These are phyloP conservation scores for Dendropsophus ebraccatus DNA, from an alignment of 2,113 vertebrate species.

Conservation along the genomic window DNA sequence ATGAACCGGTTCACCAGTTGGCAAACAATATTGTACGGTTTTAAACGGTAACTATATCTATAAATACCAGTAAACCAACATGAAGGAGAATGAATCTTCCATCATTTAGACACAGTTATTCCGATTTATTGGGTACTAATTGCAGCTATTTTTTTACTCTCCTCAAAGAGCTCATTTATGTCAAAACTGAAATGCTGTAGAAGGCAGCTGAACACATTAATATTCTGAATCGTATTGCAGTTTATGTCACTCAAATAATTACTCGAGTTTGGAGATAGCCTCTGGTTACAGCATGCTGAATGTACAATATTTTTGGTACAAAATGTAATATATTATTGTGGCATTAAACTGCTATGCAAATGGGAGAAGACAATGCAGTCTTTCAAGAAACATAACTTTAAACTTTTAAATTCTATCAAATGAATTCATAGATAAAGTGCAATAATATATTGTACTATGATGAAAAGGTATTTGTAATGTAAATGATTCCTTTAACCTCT, in stretches of 20 bases:
- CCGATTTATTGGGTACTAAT: not conserved
- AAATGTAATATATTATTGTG: not conserved
- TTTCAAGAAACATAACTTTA: not conserved
- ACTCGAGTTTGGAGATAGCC: constrained; percentile 6
- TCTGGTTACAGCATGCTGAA: not conserved
- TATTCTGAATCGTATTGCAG: constrained; percentile 14
- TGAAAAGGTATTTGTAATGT: not conserved
- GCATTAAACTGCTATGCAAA: not conserved
- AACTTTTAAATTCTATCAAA: not conserved
- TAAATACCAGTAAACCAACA: not conserved
- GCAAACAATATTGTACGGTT: not conserved
- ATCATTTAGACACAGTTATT: not conserved
- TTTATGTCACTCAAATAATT: constrained; percentile 16
- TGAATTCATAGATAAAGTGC: not conserved
- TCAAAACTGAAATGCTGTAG: not conserved
- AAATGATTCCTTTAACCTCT: not conserved
- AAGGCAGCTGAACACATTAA: not conserved
- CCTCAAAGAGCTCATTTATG: constrained; percentile 2
- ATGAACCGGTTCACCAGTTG: not conserved
- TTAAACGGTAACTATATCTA: not conserved
- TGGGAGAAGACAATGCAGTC: not conserved
- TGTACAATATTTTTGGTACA: not conserved
- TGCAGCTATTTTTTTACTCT: not conserved
- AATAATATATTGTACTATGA: not conserved
- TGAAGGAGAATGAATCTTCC: not conserved